phyloP scores from a whole-genome alignment of 2,797 vertebrate genomes.

The Zalophus californianus region DNA sequence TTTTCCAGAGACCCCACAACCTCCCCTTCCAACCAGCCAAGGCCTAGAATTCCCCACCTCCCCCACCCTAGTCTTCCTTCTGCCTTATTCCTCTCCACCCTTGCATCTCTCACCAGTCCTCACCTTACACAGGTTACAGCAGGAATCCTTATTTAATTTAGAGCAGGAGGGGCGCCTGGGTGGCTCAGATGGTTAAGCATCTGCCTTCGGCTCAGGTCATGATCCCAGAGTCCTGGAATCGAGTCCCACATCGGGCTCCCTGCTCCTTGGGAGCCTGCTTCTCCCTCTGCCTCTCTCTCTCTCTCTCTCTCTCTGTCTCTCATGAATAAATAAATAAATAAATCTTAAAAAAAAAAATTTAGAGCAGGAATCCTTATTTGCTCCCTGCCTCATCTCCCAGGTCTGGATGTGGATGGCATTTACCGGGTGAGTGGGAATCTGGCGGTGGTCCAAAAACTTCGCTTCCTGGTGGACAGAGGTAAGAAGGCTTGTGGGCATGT shows the following conservation, averaged over 20 bases:
- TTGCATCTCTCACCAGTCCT: not conserved
- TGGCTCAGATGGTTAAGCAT: too few species aligned
- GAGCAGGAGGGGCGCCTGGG: too few species aligned
- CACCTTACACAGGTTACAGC: not conserved
- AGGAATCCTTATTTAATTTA: not conserved
- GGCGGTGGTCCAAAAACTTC: conserved; percentile 95
- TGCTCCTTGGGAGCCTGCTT: too few species aligned
- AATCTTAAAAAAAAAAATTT: too few species aligned
- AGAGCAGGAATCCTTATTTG: not conserved
- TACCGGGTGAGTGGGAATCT: conserved; percentile 96
- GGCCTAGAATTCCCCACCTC: not conserved
- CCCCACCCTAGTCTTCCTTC: not conserved
- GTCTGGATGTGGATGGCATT: conserved; percentile 94
- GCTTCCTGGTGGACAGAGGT: conserved; percentile 96
- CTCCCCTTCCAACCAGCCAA: not conserved
- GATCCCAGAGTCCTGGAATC: too few species aligned
- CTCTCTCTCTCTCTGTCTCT: too few species aligned
- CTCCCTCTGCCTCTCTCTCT: too few species aligned
- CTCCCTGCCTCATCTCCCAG: conserved; percentile 83
- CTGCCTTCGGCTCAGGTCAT: too few species aligned
- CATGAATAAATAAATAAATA: too few species aligned
- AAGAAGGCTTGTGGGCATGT: conserved; percentile 74
- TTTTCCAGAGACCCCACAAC: not conserved
- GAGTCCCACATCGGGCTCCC: too few species aligned
- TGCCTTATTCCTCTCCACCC: not conserved